Base-by-base conservation (phyloP, 2,888 invertebrate genomes). In the Rotaria sp. region DNA sequence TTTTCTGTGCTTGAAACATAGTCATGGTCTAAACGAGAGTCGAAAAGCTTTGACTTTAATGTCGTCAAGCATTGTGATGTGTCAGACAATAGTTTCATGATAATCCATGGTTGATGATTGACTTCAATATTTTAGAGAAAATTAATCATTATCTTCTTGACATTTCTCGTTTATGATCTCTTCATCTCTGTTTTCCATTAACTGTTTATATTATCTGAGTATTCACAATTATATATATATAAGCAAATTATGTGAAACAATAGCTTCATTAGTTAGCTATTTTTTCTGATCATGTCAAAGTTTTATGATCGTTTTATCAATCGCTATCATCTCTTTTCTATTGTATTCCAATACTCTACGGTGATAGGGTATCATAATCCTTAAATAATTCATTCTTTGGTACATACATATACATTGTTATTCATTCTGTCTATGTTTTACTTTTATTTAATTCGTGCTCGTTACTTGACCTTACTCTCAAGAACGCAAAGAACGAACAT, bases 61-160 rank as follows among this genome's bases (percentile, higher is more conserved):
- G 11, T 45, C 11, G 45, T 45, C 45, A 11, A 8, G 11, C 7
- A 45, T 45, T 45, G 11, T 45, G 11, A 45, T 45, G 7, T 45
- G 45, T 45, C 45, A 45, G 45, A 45, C 11, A 45, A 45, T 45
- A 11, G 11, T 45, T 45, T 45, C 11, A 8, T 45, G 45, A 45
- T 45, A 45, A 45, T 11, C 11, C 11, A 45, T 45, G 5, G 45
- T 45, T 45, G 45, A 45, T 45, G 5, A 8, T 5, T 45, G 5
- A 45, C 11, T 8, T 45, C 45, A 8, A 45, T 45, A 5, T 45
- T 45, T 45, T 45, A 8, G 7, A 13, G 10, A 7, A 90, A 90
- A 10, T 18, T 30, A 13, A 59, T 59, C n/a, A 15, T 30, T 3
- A 57, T 10, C 15, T 59, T 7, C 5, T 30, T 30, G 3, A 15